Evolutionary conservation across 2,888 invertebrate genomes (phyloP), one percentile per base, ranked within the genome.

Genomic region (Molorchus minor): DNA sequence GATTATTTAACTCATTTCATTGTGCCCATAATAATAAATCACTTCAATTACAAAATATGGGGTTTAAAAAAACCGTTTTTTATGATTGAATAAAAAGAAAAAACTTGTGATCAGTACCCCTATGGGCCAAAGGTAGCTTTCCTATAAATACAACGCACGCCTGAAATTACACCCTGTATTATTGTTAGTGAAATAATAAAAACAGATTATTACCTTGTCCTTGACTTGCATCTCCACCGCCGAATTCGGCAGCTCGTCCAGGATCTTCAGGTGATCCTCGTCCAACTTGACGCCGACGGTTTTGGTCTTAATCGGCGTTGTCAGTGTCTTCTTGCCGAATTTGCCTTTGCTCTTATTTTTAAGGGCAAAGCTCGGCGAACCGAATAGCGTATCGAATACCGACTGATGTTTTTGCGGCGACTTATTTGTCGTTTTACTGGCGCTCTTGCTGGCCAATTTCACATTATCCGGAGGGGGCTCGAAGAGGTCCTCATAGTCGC

Each of bases 221-320:
- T 95, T 95, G 74, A 94, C 93, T 82, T 94, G 93, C 87, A 96
- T 88, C 83, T 96, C 96, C 56, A 94, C 94, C 35, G 96, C 95
- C 46, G 95, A 95, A 82, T 90, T 93, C 25, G 96, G 95, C 76
- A 95, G 82, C 77, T 96, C 95, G 79, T 95, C 96, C 71, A 93
- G 84, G 63, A 93, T 88, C 82, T 91, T 91, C 67, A 93, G 83
- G 77, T 89, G 91, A 75, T 91, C 90, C 71, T 92, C 92, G 74
- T 93, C 93, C 71, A 92, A 83, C 73, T 88, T 89, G 20, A 89
- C 87, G 29, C 88, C 88, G 69, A 89, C 86, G 72, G 88, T 88
- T 72, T 88, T 86, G 76, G 87, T 88, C 60, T 70, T 72, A 21
- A 58, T 81, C 45, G 77, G 80, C 57, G 78, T 74, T 67, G 80